Evolutionary conservation across 1,140 invertebrate genomes (phyloP).

Genomic region (Diorhabda elongata): DNA sequence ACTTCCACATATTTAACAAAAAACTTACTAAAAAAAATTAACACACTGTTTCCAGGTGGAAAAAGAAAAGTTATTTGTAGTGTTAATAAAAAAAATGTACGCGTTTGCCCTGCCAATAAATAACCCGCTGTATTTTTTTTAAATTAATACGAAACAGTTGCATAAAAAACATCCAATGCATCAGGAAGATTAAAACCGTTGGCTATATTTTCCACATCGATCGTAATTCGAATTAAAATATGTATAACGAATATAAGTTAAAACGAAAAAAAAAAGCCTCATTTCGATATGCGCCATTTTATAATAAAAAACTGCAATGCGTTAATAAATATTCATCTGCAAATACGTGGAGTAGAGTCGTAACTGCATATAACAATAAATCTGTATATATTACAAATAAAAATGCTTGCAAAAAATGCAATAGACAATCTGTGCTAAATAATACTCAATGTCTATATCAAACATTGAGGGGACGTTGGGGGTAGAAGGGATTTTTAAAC

Average conservation of each 20-base stretch:
- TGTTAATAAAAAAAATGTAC: neutral
- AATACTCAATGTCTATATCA: too few species aligned
- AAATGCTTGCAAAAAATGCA: conserved; percentile 27
- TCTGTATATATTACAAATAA: conserved; percentile 36
- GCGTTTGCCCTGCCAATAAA: neutral
- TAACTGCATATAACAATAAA: conserved; percentile 38
- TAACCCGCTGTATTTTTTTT: neutral
- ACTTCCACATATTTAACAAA: too few species aligned
- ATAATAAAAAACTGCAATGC: conserved; percentile 32
- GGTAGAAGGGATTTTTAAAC: too few species aligned
- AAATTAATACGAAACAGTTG: conserved; percentile 6
- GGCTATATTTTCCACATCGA: conserved; percentile 11
- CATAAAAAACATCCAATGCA: conserved; percentile 13
- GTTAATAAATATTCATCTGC: conserved; percentile 36
- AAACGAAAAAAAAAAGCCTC: conserved; percentile 25
- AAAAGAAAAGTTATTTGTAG: neutral
- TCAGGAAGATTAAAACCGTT: conserved; percentile 17
- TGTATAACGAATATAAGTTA: conserved; percentile 11
- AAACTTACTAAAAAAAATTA: too few species aligned
- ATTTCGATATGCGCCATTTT: conserved; percentile 37
- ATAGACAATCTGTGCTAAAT: neutral
- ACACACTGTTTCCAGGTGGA: too few species aligned
- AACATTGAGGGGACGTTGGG: too few species aligned
- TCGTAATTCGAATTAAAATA: conserved; percentile 22
- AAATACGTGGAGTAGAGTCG: conserved; percentile 32